Evolutionary conservation across 2,888 invertebrate species (phyloP).

Genomic region (Oxyscelio sp.): DNA sequence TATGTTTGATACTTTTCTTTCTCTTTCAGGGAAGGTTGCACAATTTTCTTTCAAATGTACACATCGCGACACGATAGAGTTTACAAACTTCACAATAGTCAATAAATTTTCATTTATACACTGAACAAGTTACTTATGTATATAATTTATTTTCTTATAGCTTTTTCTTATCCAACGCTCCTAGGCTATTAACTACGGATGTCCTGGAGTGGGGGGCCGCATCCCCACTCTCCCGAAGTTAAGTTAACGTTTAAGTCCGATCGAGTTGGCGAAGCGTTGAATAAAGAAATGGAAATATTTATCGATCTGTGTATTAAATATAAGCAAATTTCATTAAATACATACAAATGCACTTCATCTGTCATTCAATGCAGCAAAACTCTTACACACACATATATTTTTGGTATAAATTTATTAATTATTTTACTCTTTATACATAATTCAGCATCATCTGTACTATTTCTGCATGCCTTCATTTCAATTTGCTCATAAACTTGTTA

Average conservation of each 20-base stretch:
- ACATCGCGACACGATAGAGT: constrained; percentile 66
- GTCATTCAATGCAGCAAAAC: constrained; percentile 8
- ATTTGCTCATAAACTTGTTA: constrained; percentile 9
- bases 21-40: constrained; percentile 47
- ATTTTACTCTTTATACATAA: constrained; percentile 41
- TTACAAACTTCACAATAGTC: constrained; percentile 71
- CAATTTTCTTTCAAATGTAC: constrained; percentile 53
- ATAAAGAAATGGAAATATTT: constrained; percentile 1
- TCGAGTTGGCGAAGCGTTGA: background rate
- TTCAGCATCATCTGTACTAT: constrained; percentile 31
- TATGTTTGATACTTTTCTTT: constrained; percentile 58
- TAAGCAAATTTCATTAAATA: constrained; percentile 54
- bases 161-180: constrained; percentile 4
- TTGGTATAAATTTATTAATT: constrained; percentile 42
- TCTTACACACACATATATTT: constrained; percentile 21
- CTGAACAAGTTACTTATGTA: constrained; percentile 58
- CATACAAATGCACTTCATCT: constrained; percentile 14
- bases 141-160: constrained; percentile 17
- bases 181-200: constrained; percentile 3
- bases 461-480: constrained; percentile 26
- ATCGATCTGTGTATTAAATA: constrained; percentile 25
- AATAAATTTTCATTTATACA: constrained; percentile 71
- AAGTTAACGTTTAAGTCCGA: background rate
- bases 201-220: background rate
- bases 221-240: background rate